phyloP scores from a whole-genome alignment of 53 echinoderm and acorn worm genomes.

The Glandiceps talaboti region DNA sequence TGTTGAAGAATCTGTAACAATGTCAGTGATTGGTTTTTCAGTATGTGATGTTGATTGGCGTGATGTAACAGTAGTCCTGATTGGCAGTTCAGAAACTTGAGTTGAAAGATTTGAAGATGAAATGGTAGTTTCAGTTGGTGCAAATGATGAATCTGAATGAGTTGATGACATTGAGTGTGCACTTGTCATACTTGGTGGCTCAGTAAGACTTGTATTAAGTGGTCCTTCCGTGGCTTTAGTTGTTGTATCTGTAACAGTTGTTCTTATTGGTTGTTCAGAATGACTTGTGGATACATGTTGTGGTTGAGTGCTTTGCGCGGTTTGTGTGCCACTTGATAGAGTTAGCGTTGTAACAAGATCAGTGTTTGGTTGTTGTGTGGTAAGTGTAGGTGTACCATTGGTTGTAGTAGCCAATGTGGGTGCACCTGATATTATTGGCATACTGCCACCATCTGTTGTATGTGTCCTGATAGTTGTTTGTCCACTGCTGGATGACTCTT shows the following conservation, averaged over 20 bases:
- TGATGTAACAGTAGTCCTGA: neutral
- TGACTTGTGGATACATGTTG: neutral
- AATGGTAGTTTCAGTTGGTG: neutral
- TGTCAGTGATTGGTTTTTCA: neutral
- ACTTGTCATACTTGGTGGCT: neutral
- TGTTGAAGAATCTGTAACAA: neutral
- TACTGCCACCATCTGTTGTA: neutral
- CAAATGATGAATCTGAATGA: neutral
- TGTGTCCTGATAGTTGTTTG: too few relatives aligned
- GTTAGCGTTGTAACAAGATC: too few relatives aligned
- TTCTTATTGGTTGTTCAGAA: neutral
- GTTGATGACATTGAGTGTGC: neutral
- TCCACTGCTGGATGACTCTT: too few relatives aligned
- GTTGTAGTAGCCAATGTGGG: neutral
- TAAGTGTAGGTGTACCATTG: too few relatives aligned
- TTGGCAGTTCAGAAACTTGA: neutral
- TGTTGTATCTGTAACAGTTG: neutral
- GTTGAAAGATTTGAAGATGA: neutral
- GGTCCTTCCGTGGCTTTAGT: neutral
- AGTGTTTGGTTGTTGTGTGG: neutral
- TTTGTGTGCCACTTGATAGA: too few relatives aligned
- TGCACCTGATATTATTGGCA: neutral
- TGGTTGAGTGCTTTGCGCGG: neutral
- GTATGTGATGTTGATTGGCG: neutral
- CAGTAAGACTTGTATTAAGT: neutral